Evolutionary conservation across 2,113 vertebrate genomes (phyloP).

Genomic region (Xiphophorus maculatus): DNA sequence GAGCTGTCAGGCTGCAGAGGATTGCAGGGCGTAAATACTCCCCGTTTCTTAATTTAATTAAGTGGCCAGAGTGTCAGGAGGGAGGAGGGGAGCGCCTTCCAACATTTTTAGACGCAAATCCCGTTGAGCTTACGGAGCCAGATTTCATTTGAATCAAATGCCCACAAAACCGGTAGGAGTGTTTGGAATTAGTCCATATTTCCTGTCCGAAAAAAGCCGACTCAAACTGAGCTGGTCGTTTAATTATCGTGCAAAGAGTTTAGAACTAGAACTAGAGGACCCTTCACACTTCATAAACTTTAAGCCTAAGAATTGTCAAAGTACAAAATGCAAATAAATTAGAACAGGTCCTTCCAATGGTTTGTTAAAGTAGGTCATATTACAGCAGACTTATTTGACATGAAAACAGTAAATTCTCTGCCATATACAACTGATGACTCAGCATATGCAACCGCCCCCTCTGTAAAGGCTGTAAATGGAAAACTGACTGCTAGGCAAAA

Average conservation of each 20-base stretch:
- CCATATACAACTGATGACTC: neutral
- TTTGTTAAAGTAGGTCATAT: neutral
- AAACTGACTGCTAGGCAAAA: neutral
- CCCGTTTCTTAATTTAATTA: conserved; percentile 62
- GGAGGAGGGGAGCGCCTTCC: neutral
- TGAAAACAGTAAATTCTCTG: neutral
- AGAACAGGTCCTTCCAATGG: neutral
- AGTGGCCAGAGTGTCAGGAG: conserved; percentile 11
- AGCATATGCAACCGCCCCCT: too few relatives aligned
- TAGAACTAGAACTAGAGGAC: neutral
- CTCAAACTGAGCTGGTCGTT: neutral
- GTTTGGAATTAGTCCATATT: conserved; percentile 9
- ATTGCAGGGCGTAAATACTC: conserved; percentile 46
- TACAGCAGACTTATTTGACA: too few relatives aligned
- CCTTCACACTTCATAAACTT: neutral
- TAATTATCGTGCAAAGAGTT: neutral
- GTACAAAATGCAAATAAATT: neutral
- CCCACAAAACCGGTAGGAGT: neutral
- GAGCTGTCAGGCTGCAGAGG: conserved; percentile 51
- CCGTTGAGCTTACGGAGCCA: conserved; percentile 15
- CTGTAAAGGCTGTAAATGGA: neutral
- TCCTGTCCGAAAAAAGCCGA: neutral
- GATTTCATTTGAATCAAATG: conserved; percentile 1
- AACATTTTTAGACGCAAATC: conserved; percentile 23
- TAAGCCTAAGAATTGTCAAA: neutral